Evolutionary conservation across 1,140 invertebrate genomes (phyloP), one percentile per base, ranked within the genome.

Genomic region (Lasaia peninsularis): DNA sequence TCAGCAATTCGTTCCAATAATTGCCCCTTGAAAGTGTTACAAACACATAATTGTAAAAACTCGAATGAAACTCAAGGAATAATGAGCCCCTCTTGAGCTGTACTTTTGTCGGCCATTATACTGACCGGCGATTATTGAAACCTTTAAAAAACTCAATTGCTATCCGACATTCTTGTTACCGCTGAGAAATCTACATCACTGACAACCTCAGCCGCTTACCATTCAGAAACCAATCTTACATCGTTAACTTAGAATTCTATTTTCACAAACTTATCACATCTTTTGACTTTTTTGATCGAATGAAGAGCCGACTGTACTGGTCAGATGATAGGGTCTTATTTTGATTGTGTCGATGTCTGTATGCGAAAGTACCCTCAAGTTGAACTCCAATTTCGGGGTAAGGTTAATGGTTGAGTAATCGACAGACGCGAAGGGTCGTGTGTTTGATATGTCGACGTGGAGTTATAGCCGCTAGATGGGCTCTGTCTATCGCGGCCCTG

Each of bases 351-450:
- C 37, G 40, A 54, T 33, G 51, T 56, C 49, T 65, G 69, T 74
- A 65, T 73, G 31, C 69, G 52, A 52, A 28, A 73, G 73, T 58
- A 69, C 52, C 48, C 70, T 76, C 56, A 49, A 34, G 55, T 60
- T 58, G 70, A 63, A 65, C 66, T 73, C 67, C 58, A 75, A 73
- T 72, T 77, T 73, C 58, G 63, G 77, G 63, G 63, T 68, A 66
- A 71, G 71, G 73, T 80, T 76, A 81, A 81, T 81, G 78, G 76
- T 79, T 75, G 58, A 73, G 71, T 81, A 80, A 80, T 80, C 76
- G 78, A 81, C 69, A 67, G 62, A 65, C 56, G 64, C 67, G 66
- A 60, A 65, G 68, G 75, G 69, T 69, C 66, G 63, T 80, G 77
- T 59, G 71, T 77, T 78, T 80, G 78, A 80, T 80, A 80, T 75